Conservation (phyloP, 2,113 vertebrate species). For the Trematocara nigrifrons region DNA sequence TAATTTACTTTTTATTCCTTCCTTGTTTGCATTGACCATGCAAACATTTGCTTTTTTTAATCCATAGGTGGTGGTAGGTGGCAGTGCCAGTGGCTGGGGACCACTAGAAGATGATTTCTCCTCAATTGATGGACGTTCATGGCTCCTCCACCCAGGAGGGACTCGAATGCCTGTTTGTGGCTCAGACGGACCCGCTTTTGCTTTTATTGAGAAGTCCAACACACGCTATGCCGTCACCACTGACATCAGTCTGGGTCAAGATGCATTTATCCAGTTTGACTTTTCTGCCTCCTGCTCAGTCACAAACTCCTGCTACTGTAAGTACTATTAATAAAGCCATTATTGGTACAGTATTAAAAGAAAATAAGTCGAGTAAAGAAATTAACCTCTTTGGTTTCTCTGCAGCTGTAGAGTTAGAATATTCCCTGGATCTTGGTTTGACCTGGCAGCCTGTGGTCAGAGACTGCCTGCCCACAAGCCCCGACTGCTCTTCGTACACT, state of each 20-base stretch:
- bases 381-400: background rate
- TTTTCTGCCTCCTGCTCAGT: constrained; percentile 98
- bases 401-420: constrained; percentile 92
- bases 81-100: constrained; percentile 93
- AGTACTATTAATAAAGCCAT: constrained; percentile 19
- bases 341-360: background rate
- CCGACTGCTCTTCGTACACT: constrained; percentile 88
- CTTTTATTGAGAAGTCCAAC: constrained; percentile 97
- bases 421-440: constrained; percentile 90
- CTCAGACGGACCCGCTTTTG: constrained; percentile 89
- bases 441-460: constrained; percentile 86
- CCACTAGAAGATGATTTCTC: constrained; percentile 94
- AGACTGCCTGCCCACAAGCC: constrained; percentile 91
- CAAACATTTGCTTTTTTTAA: background rate
- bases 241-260: constrained; percentile 89
- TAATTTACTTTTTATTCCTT: background rate
- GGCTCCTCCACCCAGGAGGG: constrained; percentile 95
- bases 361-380: background rate
- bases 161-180: constrained; percentile 96
- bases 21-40: background rate
- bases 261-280: constrained; percentile 94
- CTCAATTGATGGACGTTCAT: constrained; percentile 85
- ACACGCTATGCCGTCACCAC: constrained; percentile 94
- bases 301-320: constrained; percentile 96
- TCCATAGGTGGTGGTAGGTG: constrained; percentile 90